Conservation (phyloP, 2,797 vertebrate genomes). For the Gymnoscopelus braueri region DNA sequence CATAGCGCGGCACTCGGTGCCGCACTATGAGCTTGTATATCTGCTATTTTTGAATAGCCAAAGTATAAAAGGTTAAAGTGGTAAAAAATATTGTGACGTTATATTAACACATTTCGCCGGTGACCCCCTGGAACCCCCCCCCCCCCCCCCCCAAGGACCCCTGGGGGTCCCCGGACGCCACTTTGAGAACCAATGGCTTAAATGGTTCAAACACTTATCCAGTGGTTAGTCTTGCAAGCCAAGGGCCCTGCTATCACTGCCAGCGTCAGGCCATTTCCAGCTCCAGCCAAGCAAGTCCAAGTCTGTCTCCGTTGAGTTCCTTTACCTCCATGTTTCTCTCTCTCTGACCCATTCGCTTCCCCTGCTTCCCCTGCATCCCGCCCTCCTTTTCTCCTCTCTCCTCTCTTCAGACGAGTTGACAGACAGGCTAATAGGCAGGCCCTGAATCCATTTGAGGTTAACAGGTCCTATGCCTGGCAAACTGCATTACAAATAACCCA, state of each 20-base stretch:
- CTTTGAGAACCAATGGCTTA: no score
- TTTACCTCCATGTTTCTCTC: not conserved
- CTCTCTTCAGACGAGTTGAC: not conserved
- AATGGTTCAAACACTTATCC: not conserved
- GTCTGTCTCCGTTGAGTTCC: not conserved
- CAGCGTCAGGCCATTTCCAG: not conserved
- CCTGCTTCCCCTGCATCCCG: not conserved
- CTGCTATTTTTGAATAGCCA: no score
- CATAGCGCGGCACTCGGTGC: no score
- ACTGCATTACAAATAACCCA: no score
- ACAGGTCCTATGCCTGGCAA: not conserved
- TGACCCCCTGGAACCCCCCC: no score
- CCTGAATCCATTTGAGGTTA: conserved; percentile 5
- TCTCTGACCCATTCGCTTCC: no score
- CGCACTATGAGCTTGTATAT: no score
- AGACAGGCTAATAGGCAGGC: not conserved
- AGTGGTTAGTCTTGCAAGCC: not conserved
- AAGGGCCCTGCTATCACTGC: not conserved
- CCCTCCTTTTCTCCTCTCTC: not conserved
- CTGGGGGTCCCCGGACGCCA: no score
- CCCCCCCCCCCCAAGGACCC: no score
- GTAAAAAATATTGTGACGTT: no score
- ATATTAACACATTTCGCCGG: no score
- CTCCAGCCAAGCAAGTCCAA: not conserved
- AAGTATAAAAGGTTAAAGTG: no score